Base-by-base conservation (phyloP, 2,113 vertebrate species). In the Neopipo cinnamomea region DNA sequence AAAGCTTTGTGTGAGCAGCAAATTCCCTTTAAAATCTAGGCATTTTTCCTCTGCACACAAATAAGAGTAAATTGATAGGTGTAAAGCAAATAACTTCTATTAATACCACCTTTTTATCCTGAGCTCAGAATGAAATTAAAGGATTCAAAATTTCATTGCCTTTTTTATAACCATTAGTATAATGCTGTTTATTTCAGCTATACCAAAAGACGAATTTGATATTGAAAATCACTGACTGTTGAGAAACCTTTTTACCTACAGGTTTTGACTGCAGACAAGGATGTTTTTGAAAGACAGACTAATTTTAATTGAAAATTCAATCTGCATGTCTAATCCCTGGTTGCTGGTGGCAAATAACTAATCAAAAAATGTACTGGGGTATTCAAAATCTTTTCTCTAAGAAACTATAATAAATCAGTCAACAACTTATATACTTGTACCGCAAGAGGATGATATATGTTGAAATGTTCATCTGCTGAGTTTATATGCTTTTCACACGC, bases 241-340 rank as follows among this genome's bases (percentile, higher is more conserved):
- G 63, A 90, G 79, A 92, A 95, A 94, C 13, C 21, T 88, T 72
- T 92, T 14, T 89, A n/a, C 49, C 23, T 31, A 2, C 47, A 56
- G 47, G 80, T 97, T 94, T 89, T 93, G 49, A 95, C 47, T 67
- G 59, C 73, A 95, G 93, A 83, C 47, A 84, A 91, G 53, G 50
- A 30, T 77, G 61, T 50, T 72, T 91, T 68, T 80, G 62, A 76
- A 90, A 97, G 84, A 80, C 13, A 56, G 52, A 81, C 15, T n/a
- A 8, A 49, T 93, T 86, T 94, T 95, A 97, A 97, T 94, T 97
- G 62, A 92, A 97, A 97, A 96, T 46, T 70, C 77, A 96, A 74
- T 85, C 85, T 95, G 56, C 86, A 63, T 96, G 87, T 87, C 88
- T 96, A 97, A 98, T 94, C 83, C 70, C 31, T 71, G 30, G 44